Base-by-base conservation (phyloP, 2,888 invertebrate species). In the Myopa testacea region DNA sequence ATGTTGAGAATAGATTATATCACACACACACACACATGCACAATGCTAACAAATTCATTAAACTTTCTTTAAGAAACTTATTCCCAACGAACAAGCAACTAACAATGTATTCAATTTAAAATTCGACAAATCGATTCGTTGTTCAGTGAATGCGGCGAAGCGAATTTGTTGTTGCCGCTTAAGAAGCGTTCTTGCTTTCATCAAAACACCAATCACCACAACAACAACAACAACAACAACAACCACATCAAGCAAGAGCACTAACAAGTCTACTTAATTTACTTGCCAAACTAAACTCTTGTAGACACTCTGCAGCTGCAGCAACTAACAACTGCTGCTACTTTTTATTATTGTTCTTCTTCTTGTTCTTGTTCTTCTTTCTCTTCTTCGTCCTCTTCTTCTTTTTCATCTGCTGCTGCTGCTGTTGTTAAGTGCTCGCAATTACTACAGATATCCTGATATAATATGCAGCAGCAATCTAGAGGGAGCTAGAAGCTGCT, bases 101-200 rank as follows among this genome's bases (percentile, higher is more conserved):
- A 58, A 58, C 14, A 58, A 75, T 34, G 65, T 37, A 34, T 75
- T 45, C 38, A 75, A 63, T 75, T 65, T 26, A 62, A 72, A 79
- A 81, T 80, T 80, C 45, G 78, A 76, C 67, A 81, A 80, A 79
- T 79, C 78, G 77, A 81, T 81, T 81, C 78, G 38, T 45, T n/a
- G 58, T 58, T n/a, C 12, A n/a, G 5, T 45, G 45, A 45, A 65
- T 26, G 45, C 16, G 19, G 19, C 50, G 45, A 50, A 50, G 19
- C 50, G 38, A 45, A 45, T 69, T 69, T 26, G 50, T 37, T 45
- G 71, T n/a, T 34, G 8, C 16, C 19, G 12, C 58, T 16, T 19
- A 19, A 19, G 50, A 50, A 34, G 50, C 69, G 14, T 3, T 65
- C 65, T 63, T 26, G 19, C 16, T 45, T 50, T 63, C 34, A 34